Conservation (phyloP, 2,797 vertebrate species). For the Alauda arvensis region DNA sequence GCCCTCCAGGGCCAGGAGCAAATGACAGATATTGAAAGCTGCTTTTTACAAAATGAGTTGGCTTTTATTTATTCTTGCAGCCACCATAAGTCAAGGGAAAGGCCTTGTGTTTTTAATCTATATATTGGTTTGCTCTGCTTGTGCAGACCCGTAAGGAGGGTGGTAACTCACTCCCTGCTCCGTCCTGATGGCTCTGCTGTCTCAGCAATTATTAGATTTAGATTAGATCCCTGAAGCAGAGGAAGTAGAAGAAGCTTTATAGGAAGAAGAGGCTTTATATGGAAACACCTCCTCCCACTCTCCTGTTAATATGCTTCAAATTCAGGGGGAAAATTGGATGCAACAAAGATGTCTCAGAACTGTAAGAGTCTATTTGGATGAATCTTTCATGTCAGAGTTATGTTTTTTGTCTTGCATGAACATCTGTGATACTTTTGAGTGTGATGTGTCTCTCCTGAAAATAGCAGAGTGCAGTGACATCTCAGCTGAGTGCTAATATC, state of each 20-base stretch:
- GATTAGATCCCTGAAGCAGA: neutral
- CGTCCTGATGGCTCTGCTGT: neutral
- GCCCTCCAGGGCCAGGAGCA: neutral
- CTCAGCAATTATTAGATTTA: neutral
- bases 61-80: neutral
- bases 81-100: neutral
- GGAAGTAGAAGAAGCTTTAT: neutral
- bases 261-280: neutral
- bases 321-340: neutral
- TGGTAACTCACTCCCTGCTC: accelerated
- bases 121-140: neutral
- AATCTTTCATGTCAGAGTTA: neutral
- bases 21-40: neutral
- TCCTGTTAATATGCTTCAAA: neutral
- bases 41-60: neutral
- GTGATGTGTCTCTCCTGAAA: neutral
- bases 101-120: neutral
- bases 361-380: neutral
- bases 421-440: neutral
- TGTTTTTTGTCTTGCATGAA: neutral
- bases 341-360: neutral
- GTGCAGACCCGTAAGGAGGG: neutral
- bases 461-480: neutral
- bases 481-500: neutral
- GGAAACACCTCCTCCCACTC: neutral